These are phyloP conservation scores for Pluvianellus socialis DNA, from an alignment of 2,113 vertebrate genomes.

Conservation along the genomic window DNA sequence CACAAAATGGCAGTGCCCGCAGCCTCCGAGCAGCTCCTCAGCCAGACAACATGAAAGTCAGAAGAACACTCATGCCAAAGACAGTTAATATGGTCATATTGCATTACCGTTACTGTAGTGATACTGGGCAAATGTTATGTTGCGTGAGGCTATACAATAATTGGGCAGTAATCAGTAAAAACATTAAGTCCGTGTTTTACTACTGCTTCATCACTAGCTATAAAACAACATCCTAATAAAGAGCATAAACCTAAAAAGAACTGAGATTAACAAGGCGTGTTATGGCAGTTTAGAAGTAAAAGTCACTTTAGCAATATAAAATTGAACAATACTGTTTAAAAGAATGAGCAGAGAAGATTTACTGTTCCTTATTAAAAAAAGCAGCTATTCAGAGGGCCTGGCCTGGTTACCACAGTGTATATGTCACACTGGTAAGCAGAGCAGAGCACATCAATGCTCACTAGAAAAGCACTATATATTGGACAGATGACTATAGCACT, in stretches of 20 bases:
- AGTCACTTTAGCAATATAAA: slow-evolving; percentile 27
- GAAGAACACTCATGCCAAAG: background rate
- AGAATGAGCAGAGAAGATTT: background rate
- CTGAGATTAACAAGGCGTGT: background rate
- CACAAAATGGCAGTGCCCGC: slow-evolving; percentile 11
- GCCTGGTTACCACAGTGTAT: background rate
- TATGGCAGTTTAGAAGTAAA: slow-evolving; percentile 12
- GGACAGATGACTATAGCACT: background rate
- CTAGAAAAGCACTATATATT: background rate
- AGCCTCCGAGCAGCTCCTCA: background rate
- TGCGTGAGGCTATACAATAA: background rate
- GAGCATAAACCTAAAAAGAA: slow-evolving; percentile 1
- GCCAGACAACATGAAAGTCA: background rate
- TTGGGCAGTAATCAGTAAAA: slow-evolving; percentile 36
- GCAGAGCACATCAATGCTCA: rapidly evolving
- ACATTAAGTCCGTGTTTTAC: slow-evolving; percentile 18
- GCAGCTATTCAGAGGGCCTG: background rate
- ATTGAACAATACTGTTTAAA: background rate
- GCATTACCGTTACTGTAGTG: background rate
- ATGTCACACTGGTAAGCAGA: background rate
- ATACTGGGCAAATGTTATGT: background rate
- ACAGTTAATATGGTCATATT: background rate
- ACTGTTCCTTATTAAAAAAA: background rate
- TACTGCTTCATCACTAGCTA: background rate
- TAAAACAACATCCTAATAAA: slow-evolving; percentile 33